phyloP scores from a whole-genome alignment of 2,888 invertebrate species.

The Hyppa rectilinea region DNA sequence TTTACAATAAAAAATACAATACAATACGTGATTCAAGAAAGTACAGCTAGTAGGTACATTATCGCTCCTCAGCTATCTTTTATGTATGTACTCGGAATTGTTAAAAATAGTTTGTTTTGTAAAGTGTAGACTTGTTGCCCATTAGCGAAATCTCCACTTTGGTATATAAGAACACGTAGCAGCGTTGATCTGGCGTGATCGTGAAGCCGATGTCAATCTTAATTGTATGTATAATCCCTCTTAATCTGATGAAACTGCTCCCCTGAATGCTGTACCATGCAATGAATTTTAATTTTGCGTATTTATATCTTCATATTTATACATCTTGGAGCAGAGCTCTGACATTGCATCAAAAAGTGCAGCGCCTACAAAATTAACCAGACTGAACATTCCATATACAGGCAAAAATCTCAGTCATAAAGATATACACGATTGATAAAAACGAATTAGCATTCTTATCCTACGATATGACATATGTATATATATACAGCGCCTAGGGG shows the following conservation, averaged over 20 bases:
- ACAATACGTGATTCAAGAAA: constrained; percentile 53
- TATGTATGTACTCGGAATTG: constrained; percentile 39
- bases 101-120: constrained; percentile 30
- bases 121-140: constrained; percentile 35
- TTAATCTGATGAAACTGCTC: constrained; percentile 64
- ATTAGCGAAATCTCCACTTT: constrained; percentile 47
- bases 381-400: constrained; percentile 44
- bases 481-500: constrained; percentile 51
- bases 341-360: constrained; percentile 42
- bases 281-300: constrained; percentile 60
- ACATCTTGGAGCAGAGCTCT: constrained; percentile 15
- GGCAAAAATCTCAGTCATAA: constrained; percentile 63
- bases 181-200: constrained; percentile 53
- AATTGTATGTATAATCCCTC: constrained; percentile 62
- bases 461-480: constrained; percentile 44
- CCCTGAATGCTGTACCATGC: constrained; percentile 44
- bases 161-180: constrained; percentile 47
- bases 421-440: constrained; percentile 70
- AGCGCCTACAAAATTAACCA: constrained; percentile 39
- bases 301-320: constrained; percentile 38
- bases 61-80: constrained; percentile 28
- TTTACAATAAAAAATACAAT: too few species aligned
- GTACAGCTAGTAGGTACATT: constrained; percentile 37
- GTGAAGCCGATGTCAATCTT: constrained; percentile 64
- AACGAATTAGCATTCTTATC: constrained; percentile 65